Evolutionary conservation across 2,797 vertebrate genomes (phyloP).

Genomic region (Sebastes baramenuke): DNA sequence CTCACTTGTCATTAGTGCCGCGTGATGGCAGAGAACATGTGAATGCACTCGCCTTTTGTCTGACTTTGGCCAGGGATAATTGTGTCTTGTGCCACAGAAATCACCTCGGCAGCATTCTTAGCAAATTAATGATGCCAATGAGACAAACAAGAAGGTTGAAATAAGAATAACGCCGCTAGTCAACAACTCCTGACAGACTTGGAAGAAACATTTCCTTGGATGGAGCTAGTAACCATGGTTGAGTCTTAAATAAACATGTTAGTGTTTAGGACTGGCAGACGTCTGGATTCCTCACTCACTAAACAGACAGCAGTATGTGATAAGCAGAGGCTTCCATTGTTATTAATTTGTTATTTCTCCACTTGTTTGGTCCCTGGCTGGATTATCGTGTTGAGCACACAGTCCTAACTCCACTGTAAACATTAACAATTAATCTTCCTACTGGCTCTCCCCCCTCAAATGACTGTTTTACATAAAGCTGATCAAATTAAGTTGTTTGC

Average conservation of each 20-base stretch:
- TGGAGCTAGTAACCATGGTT: conserved; percentile 21
- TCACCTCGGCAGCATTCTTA: conserved; percentile 84
- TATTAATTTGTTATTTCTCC: conserved; percentile 81
- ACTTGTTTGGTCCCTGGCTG: conserved; percentile 71
- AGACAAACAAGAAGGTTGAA: conserved; percentile 8
- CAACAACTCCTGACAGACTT: conserved; percentile 17
- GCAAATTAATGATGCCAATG: conserved; percentile 83
- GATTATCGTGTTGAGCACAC: conserved; percentile 83
- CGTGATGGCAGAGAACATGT: conserved; percentile 85
- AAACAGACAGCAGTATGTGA: conserved; percentile 72
- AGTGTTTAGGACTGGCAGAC: conserved; percentile 52
- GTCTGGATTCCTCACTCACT: conserved; percentile 52
- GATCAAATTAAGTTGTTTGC: conserved; percentile 85
- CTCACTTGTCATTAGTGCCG: conserved; percentile 87
- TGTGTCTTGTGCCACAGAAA: conserved; percentile 91
- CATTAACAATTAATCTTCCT: conserved; percentile 84
- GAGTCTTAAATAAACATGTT: conserved; percentile 66
- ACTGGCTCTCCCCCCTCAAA: conserved; percentile 25
- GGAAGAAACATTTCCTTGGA: conserved; percentile 28
- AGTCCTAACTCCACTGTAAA: conserved; percentile 84
- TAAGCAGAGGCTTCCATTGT: conserved; percentile 77
- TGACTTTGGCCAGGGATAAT: conserved; percentile 90
- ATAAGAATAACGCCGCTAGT: conserved; percentile 5
- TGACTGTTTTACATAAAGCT: conserved; percentile 82
- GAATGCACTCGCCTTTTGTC: conserved; percentile 90